phyloP scores from a whole-genome alignment of 2,797 vertebrate genomes.

The Pseudochirops corinnae region DNA sequence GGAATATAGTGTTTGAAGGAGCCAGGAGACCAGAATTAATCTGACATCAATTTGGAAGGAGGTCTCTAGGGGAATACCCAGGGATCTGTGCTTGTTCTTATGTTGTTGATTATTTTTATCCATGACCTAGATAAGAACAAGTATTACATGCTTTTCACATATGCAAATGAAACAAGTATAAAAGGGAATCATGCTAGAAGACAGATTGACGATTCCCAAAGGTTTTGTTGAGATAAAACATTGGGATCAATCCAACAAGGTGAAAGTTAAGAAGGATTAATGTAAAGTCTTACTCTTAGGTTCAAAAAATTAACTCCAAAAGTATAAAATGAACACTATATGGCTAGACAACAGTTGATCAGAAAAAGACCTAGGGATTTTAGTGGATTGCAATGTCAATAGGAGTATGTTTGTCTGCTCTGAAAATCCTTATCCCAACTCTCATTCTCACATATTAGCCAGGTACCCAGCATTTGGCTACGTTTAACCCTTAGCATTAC shows the following conservation, averaged over 20 bases:
- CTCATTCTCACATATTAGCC: not conserved
- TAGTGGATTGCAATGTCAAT: not conserved
- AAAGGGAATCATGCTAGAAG: not conserved
- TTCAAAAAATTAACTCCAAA: not conserved
- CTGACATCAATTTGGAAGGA: not conserved
- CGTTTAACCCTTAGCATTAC: not conserved
- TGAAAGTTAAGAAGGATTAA: not conserved
- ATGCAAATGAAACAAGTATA: not conserved
- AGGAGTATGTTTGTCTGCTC: no score
- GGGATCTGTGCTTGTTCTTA: not conserved
- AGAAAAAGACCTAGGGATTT: not conserved
- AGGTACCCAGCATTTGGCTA: not conserved
- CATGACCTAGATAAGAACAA: not conserved
- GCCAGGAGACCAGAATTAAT: not conserved
- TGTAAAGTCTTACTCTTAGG: not conserved
- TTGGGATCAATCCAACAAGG: not conserved
- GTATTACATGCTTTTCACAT: not conserved
- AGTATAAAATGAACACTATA: not conserved
- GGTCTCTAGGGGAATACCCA: not conserved
- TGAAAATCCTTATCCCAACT: no score
- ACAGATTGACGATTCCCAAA: not conserved
- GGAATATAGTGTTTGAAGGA: not conserved
- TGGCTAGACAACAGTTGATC: not conserved
- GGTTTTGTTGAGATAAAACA: not conserved
- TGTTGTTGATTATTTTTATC: not conserved